Evolutionary conservation across 2,113 vertebrate species (phyloP).

Genomic region (Bujurquina vittata): DNA sequence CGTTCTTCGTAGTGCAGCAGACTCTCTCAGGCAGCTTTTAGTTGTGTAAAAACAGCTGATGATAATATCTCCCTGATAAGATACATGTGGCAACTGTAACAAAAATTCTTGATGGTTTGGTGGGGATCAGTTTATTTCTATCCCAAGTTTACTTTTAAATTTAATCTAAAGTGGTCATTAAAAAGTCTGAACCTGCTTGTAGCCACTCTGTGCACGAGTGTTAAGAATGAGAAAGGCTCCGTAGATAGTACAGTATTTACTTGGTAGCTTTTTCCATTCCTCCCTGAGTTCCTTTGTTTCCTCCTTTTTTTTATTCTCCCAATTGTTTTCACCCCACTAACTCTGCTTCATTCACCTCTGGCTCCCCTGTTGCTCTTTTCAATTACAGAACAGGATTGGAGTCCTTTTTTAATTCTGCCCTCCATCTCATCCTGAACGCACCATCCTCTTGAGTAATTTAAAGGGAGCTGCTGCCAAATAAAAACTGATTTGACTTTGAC

Average conservation of each 20-base stretch:
- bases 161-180: neutral
- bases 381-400: constrained; percentile 15
- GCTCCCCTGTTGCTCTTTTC: constrained; percentile 26
- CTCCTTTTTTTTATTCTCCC: neutral
- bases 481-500: constrained; percentile 1
- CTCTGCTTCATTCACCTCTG: constrained; percentile 15
- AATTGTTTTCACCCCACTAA: constrained; percentile 15
- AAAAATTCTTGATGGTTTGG: neutral
- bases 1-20: neutral
- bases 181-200: neutral
- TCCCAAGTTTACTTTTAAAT: neutral
- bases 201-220: neutral
- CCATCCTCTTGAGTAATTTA: neutral
- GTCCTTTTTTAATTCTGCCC: neutral
- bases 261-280: neutral
- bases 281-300: neutral
- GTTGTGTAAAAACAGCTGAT: neutral
- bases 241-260: neutral
- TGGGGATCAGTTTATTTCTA: neutral
- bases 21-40: neutral
- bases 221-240: neutral
- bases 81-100: neutral
- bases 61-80: neutral
- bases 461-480: constrained; percentile 1
- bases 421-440: neutral